Conservation (phyloP, 2,888 invertebrate species). For the Eupeodes luniger region DNA sequence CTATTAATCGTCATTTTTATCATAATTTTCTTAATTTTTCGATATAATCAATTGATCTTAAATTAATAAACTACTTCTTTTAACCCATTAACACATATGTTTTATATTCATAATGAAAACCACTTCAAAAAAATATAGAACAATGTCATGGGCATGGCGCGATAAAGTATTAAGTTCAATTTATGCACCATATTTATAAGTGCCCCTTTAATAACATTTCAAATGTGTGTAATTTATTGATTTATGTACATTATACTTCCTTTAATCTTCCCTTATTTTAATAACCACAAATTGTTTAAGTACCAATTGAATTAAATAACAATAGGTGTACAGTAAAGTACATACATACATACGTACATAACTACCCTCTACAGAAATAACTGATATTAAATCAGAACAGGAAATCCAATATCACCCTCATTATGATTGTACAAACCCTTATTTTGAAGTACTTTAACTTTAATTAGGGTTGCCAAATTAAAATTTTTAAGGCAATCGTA, state of each 20-base stretch:
- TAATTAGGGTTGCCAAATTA: neutral
- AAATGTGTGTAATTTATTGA: slow-evolving; percentile 6
- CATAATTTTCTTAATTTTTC: too few species aligned
- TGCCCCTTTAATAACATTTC: neutral
- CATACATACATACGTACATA: too few species aligned
- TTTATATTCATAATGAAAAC: neutral
- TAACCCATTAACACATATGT: neutral
- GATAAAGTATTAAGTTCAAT: neutral
- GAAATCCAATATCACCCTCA: slow-evolving; percentile 27
- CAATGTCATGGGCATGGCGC: too few species aligned
- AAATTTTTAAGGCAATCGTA: too few species aligned
- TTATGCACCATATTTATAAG: neutral
- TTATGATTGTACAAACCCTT: neutral
- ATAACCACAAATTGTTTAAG: neutral
- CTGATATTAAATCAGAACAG: slow-evolving; percentile 26
- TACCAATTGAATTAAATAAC: slow-evolving; percentile 24
- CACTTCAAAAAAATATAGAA: neutral
- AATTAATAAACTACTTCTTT: too few species aligned
- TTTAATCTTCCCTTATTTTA: slow-evolving; percentile 10
- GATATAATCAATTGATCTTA: too few species aligned
- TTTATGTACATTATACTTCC: neutral
- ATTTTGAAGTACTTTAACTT: neutral
- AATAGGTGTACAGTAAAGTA: neutral
- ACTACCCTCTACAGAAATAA: neutral
- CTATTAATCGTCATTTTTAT: too few species aligned